Conservation (phyloP, 2,797 vertebrate species). For the Typhlichthys eigenmanni region DNA sequence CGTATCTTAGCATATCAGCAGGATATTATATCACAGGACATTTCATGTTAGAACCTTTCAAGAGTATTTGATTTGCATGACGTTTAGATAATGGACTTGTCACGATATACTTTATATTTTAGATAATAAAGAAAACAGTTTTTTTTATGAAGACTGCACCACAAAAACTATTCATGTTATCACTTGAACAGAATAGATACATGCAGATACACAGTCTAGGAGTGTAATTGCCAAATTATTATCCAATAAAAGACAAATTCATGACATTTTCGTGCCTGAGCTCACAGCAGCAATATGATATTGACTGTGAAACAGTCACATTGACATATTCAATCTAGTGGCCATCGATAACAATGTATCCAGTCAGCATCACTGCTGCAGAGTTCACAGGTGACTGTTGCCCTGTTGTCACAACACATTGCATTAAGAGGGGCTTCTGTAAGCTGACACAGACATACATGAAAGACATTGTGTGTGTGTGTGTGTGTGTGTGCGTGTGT, state of each 20-base stretch:
- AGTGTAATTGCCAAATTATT: conserved; percentile 49
- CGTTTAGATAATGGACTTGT: conserved; percentile 13
- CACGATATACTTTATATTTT: conserved; percentile 15
- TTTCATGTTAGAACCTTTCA: neutral
- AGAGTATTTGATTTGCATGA: neutral
- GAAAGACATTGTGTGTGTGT: conserved; percentile 4
- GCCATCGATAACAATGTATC: conserved; percentile 49
- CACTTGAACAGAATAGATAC: conserved; percentile 30
- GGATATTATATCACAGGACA: neutral
- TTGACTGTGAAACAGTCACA: conserved; percentile 45
- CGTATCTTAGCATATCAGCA: neutral
- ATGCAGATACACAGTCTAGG: conserved; percentile 38
- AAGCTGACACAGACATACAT: neutral
- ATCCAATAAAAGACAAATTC: conserved; percentile 56
- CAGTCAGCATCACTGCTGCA: conserved; percentile 1
- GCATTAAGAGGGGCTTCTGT: neutral
- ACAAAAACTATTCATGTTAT: conserved; percentile 19
- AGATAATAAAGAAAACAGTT: conserved; percentile 28
- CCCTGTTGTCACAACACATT: conserved; percentile 20
- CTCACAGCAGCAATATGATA: conserved; percentile 38
- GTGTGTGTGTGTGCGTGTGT: conserved; percentile 13
- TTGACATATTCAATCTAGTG: conserved; percentile 47
- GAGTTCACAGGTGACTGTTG: conserved; percentile 32
- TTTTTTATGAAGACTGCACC: conserved; percentile 15
- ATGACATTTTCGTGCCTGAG: conserved; percentile 45